Evolutionary conservation across 2,113 vertebrate species (phyloP), one percentile per base, ranked within the genome.

Genomic region (Brachyistius frenatus): DNA sequence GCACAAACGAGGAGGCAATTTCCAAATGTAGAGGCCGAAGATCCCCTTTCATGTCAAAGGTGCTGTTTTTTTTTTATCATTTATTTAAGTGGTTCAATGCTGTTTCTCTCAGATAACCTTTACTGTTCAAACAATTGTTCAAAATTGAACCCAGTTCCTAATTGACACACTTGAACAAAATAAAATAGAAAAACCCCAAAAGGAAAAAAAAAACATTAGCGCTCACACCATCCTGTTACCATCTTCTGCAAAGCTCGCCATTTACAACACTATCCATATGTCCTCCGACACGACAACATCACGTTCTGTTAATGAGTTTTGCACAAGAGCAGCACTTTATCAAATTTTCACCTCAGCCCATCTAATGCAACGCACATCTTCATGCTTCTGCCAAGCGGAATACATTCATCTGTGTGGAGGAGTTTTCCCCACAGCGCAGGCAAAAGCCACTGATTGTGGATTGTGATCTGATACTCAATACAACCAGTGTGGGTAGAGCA

Each of bases 401-500:
- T 66, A 61, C 37, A 30, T 44, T 54, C 44, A 8, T 41, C 14
- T 32, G 63, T 33, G 83, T 71, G 88, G 86, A 71, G 88, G 89
- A 88, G 87, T 89, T 76, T 32, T 65, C 84, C 76, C 75, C 54
- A 55, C 55, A 37, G 60, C 60, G 30, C 31, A 31, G 58, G 54
- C 53, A 58, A 73, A 80, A 73, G 65, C 70, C 68, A 89, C 39
- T 64, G 85, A 76, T 66, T 85, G 78, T 58, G 60, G 76, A 88
- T 78, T 67, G 83, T 75, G 82, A 83, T 77, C 71, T 68, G 67
- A 89, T 70, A 44, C 57, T 80, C 36, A n/a, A 47, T 57, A 72
- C 49, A 70, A 50, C 66, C 68, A 66, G 81, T 76, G 88, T 90
- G 87, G 84, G 90, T 72, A 77, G 78, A 77, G 85, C 71, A 52